Base-by-base conservation (phyloP, 2,888 invertebrate genomes). In the Axea sp. region DNA sequence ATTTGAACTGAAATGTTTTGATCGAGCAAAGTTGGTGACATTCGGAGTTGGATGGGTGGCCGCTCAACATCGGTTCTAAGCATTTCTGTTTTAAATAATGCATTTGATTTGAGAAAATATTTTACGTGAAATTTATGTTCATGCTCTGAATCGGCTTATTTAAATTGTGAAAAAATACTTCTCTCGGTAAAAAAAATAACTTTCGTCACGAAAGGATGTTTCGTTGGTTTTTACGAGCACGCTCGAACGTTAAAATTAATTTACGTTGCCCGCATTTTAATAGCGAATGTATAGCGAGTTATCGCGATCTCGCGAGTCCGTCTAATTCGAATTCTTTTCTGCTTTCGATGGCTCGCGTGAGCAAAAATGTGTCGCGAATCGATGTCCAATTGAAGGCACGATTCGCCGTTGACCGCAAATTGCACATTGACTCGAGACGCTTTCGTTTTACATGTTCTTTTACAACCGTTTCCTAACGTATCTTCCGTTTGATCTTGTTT, bases 281-380 rank as follows among this genome's bases (percentile, higher is more conserved):
- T 51, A 64, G 43, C 51, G 51, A 64, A 64, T 43, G 12, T n/a
- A 7, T 24, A 9, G 11, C 24, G 26, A 14, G 6, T 64, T 64
- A 64, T 64, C 64, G 7, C 26, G 33, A 51, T 49, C 33, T 6
- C 7, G 30, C 24, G 1, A 49, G 28, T 33, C 17, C 15, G 26
- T 15, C 41, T 33, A 41, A 17, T 31, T 64, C 15, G 33, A 65
- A 65, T 65, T 53, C 37, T 37, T 65, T 37, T 62, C 6, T 35
- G 19, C 53, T 17, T 53, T 45, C 53, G 53, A 65, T 65, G 24
- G 53, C 28, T 64, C 53, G 64, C 64, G 64, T 64, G 64, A 24
- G 64, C 11, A 41, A 64, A 64, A 64, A 64, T 64, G 64, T 64
- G 64, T 51, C 53, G 64, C 43, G 41, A 51, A 62, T 64, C 64